phyloP scores from a whole-genome alignment of 30 jellyfish, hydroid and myxozoan genomes.

The Aurelia sp. region DNA sequence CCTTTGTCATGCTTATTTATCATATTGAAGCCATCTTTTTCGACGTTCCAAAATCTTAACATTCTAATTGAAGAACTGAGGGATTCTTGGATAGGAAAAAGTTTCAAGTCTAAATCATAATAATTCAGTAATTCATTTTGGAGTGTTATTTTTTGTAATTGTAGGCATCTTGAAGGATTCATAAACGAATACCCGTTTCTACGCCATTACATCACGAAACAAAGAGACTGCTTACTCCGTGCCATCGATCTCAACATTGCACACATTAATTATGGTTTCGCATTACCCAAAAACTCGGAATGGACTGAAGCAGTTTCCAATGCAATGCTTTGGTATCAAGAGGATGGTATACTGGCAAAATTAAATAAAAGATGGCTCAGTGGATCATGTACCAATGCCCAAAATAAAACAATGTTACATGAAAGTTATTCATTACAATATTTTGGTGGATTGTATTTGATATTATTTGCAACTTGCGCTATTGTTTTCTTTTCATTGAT shows the following conservation, averaged over 20 bases:
- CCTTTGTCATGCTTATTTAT: no score
- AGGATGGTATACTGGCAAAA: slow-evolving; percentile 22
- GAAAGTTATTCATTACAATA: slow-evolving; percentile 19
- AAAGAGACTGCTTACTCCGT: slow-evolving; percentile 61
- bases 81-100: background rate
- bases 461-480: slow-evolving; percentile 27
- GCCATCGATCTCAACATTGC: slow-evolving; percentile 45
- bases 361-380: slow-evolving; percentile 72
- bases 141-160: background rate
- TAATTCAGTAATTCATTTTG: no score
- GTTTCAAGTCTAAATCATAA: no score
- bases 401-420: background rate
- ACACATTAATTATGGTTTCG: slow-evolving; percentile 59
- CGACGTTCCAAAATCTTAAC: no score
- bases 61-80: background rate
- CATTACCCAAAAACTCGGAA: slow-evolving; percentile 49
- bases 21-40: no score
- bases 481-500: background rate
- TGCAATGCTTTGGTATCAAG: slow-evolving; percentile 25
- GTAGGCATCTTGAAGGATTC: slow-evolving; percentile 77
- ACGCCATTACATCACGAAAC: slow-evolving; percentile 57
- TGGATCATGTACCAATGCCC: slow-evolving; percentile 25
- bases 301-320: slow-evolving; percentile 30
- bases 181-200: slow-evolving; percentile 62
- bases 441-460: slow-evolving; percentile 71